A percentile compares a stretch with the other conserved stretches of the same genome.
Evolutionary conservation across 2,888 invertebrate genomes (phyloP).

Genomic region (Artemia sinica): DNA sequence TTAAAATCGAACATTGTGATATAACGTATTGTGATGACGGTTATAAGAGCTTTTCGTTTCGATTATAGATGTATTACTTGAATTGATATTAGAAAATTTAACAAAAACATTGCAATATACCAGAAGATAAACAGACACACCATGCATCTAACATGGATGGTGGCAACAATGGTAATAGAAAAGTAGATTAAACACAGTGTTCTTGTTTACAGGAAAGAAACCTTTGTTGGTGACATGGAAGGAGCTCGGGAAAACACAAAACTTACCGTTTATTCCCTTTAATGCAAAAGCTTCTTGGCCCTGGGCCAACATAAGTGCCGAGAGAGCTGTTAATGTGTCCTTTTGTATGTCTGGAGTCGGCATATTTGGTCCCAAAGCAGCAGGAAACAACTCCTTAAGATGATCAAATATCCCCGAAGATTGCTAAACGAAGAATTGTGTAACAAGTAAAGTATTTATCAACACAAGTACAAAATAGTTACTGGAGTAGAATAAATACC

Average conservation of each 20-base stretch:
- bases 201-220: too few species aligned
- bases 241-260: too few species aligned
- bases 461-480: too few species aligned
- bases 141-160: too few species aligned
- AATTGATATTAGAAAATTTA: background rate
- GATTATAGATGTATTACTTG: background rate
- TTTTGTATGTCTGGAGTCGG: slow-evolving; percentile 88
- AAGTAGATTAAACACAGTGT: too few species aligned
- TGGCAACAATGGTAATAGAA: too few species aligned
- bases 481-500: too few species aligned
- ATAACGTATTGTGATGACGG: background rate
- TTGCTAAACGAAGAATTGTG: slow-evolving; percentile 41
- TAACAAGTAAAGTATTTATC: too few species aligned
- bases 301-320: slow-evolving; percentile 84
- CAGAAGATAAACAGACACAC: too few species aligned
- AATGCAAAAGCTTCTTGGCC: slow-evolving; percentile 92
- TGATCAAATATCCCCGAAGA: slow-evolving; percentile 73
- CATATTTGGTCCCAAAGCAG: slow-evolving; percentile 68
- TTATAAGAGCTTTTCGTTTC: slow-evolving; percentile 16
- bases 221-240: too few species aligned
- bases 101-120: too few species aligned
- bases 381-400: slow-evolving; percentile 51
- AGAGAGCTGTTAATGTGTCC: slow-evolving; percentile 70
- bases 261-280: slow-evolving; percentile 55
- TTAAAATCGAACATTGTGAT: background rate